Conservation (phyloP, 2,113 vertebrate genomes). For the Lepidothrix coronata region DNA sequence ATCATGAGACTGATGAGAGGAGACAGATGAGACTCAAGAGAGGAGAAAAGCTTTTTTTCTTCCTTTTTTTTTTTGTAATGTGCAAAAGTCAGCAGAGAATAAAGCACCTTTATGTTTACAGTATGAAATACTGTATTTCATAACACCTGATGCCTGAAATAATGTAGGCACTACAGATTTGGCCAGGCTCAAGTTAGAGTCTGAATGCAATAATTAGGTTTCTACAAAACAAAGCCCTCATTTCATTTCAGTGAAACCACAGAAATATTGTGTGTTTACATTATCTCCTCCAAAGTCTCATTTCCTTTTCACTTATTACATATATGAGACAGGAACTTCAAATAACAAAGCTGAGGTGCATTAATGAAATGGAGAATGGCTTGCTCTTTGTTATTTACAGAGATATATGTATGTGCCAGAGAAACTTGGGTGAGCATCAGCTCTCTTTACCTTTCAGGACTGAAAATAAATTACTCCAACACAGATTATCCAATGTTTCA, state of each 20-base stretch:
- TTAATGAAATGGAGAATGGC: background rate
- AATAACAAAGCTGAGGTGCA: background rate
- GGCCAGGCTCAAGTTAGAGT: background rate
- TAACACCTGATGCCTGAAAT: background rate
- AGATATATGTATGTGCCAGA: background rate
- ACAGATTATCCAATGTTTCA: background rate
- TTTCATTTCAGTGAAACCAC: slow-evolving; percentile 47
- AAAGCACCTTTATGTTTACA: background rate
- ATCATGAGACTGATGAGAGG: background rate
- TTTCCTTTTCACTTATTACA: slow-evolving; percentile 50
- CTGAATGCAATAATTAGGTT: background rate
- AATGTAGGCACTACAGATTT: background rate
- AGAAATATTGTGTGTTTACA: slow-evolving; percentile 11
- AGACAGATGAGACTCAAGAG: background rate
- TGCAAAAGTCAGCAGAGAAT: background rate
- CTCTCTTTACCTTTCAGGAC: background rate
- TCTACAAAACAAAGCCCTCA: slow-evolving; percentile 18
- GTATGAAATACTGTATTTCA: background rate
- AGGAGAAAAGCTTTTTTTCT: background rate
- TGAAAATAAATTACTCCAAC: background rate
- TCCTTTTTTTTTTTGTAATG: no score
- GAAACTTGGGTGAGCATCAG: background rate
- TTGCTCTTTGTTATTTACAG: background rate
- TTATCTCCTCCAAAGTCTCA: slow-evolving; percentile 22
- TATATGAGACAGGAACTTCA: background rate